Base-by-base conservation (phyloP, 2,113 vertebrate genomes). In the Heterotis niloticus region DNA sequence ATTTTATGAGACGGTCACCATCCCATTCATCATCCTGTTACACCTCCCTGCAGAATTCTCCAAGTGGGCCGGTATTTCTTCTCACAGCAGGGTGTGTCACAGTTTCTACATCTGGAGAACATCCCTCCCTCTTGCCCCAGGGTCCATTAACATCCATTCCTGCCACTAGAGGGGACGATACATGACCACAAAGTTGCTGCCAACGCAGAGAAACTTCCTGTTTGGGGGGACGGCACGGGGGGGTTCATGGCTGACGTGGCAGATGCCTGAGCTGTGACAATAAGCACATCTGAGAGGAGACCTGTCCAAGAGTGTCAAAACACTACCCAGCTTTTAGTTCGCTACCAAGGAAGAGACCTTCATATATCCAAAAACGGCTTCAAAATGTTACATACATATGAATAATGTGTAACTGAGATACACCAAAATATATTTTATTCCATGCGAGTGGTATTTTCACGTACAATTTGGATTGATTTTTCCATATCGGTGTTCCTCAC, bases 211-310 rank as follows among this genome's bases (percentile, higher is more conserved):
- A 24, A 64, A 67, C 64, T 56, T 67, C 51, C 44, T 56, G 76
- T 67, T 5, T 17, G 64, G 23, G 18, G 23, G 11, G 29, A 12
- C 1, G 28, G 10, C 52, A 9, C 16, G n/a, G 34, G 52, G 69
- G 23, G 29, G 34, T 44, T 26, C 62, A 77, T 66, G 75, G 34
- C 20, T n/a, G 51, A 77, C 64, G 34, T 67, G 64, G 76, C 44
- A 67, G 44, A 51, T 44, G 56, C 34, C 62, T 77, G 44, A 65
- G 75, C 62, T 1, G 69, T 54, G 69, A 72, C 69, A 11, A 13
- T 13, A 34, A 12, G 17, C 51, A 51, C 51, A 72, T 20, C 44
- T 4, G 17, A 52, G 51, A 13, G 54, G 10, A 52, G 17, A 13
- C 18, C 69, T 44, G 34, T 44, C 34, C 34, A 44, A 44, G 34